Percentiles rank a stretch among this genome's conserved stretches.
Conservation (phyloP, 2,888 invertebrate species). For the Dynastes grantii region DNA sequence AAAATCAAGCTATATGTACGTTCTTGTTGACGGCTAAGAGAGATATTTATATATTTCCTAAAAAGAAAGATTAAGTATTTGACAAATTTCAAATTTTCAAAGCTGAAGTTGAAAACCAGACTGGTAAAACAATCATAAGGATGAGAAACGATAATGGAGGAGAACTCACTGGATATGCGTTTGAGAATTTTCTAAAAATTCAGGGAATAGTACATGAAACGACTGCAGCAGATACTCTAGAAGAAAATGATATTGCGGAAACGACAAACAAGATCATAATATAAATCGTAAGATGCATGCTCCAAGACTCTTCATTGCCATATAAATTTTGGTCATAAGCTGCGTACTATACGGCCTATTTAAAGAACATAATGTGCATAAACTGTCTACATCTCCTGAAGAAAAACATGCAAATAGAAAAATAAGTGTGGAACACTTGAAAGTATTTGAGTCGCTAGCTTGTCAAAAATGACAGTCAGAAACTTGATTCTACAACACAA, state of each 20-base stretch:
- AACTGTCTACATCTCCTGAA: neutral
- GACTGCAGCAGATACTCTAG: neutral
- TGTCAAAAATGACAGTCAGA: neutral
- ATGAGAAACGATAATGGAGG: neutral
- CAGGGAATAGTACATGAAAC: neutral
- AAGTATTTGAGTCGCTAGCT: constrained; percentile 10
- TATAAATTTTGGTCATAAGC: neutral
- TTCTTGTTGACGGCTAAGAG: no score
- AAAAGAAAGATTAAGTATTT: constrained; percentile 12
- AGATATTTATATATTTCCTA: neutral
- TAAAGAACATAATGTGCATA: neutral
- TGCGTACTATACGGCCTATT: neutral
- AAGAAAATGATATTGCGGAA: neutral
- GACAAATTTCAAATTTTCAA: neutral
- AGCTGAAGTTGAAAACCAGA: constrained; percentile 12
- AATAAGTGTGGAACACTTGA: neutral
- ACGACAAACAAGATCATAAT: neutral
- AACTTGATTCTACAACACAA: no score
- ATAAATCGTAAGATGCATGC: constrained; percentile 6
- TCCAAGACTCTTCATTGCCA: neutral
- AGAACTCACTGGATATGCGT: neutral
- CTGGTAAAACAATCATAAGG: neutral
- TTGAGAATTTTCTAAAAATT: no score
- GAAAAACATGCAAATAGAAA: constrained; percentile 6
- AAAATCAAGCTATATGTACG: no score